Evolutionary conservation across 2,888 invertebrate species (phyloP).

Genomic region (Balanococcus diminutus): DNA sequence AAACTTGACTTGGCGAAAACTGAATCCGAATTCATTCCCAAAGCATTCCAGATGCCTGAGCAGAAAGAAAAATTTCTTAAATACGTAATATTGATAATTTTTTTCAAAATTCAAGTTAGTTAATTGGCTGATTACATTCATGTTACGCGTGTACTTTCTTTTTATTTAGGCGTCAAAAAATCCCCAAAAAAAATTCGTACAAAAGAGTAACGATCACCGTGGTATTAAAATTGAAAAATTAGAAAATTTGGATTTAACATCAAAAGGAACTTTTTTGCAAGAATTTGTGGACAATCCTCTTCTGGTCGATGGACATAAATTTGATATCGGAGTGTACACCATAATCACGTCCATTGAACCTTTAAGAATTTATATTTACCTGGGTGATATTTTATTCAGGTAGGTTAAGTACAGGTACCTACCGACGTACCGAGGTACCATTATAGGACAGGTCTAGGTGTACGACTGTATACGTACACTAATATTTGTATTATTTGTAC

Average conservation of each 20-base stretch:
- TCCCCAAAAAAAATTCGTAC: constrained; percentile 79
- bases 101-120: too few species aligned
- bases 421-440: too few species aligned
- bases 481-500: too few species aligned
- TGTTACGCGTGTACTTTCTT: neutral
- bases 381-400: constrained; percentile 88
- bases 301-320: constrained; percentile 90
- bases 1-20: constrained; percentile 88
- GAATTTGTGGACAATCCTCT: constrained; percentile 88
- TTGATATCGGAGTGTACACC: constrained; percentile 95
- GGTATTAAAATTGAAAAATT: constrained; percentile 78
- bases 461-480: too few species aligned
- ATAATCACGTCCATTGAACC: constrained; percentile 90
- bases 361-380: constrained; percentile 84
- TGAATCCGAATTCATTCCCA: constrained; percentile 78
- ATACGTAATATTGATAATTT: constrained; percentile 66
- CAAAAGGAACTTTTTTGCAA: constrained; percentile 83
- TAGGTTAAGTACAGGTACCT: too few species aligned
- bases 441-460: too few species aligned
- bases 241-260: constrained; percentile 72
- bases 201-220: constrained; percentile 90
- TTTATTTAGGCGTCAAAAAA: constrained; percentile 65
- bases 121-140: too few species aligned
- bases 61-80: constrained; percentile 73
- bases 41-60: constrained; percentile 84